A percentile compares a stretch with the other conserved stretches of the same genome.
Evolutionary conservation across 2,797 vertebrate genomes (phyloP).

Genomic region (Carcharodon carcharias): DNA sequence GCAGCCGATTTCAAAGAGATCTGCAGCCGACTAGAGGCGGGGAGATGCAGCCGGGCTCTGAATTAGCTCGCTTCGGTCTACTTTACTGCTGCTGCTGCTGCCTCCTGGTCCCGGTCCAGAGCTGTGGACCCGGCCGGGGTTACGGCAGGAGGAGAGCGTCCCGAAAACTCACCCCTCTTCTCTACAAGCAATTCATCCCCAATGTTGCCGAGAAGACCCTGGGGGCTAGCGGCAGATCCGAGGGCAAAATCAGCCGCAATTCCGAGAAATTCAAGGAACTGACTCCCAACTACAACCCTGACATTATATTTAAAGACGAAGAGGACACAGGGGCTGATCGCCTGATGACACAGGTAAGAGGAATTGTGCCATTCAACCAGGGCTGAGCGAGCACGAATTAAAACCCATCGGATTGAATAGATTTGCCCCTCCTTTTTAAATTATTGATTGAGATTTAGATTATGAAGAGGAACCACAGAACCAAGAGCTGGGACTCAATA

Average conservation of each 20-base stretch:
- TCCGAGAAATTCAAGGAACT: slow-evolving; percentile 86
- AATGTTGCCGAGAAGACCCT: slow-evolving; percentile 87
- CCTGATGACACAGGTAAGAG: slow-evolving; percentile 89
- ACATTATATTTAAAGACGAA: slow-evolving; percentile 95
- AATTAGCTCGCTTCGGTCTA: slow-evolving; percentile 58
- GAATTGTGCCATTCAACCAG: background rate
- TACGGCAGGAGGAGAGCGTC: slow-evolving; percentile 69
- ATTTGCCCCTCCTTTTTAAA: background rate
- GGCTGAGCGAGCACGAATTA: background rate
- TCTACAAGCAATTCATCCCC: slow-evolving; percentile 88
- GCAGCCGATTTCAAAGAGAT: slow-evolving; percentile 24
- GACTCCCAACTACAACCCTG: slow-evolving; percentile 92
- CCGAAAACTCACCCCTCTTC: slow-evolving; percentile 78
- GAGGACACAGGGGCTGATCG: slow-evolving; percentile 90
- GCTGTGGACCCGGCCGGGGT: slow-evolving; percentile 81
- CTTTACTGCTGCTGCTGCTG: slow-evolving; percentile 61
- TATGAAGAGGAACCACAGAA: background rate
- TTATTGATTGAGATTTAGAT: background rate
- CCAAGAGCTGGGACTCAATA: background rate
- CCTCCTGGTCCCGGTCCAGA: slow-evolving; percentile 56
- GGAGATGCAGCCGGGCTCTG: slow-evolving; percentile 57
- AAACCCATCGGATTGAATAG: background rate
- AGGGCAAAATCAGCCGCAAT: slow-evolving; percentile 79
- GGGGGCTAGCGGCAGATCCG: slow-evolving; percentile 84
- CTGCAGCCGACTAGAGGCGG: slow-evolving; percentile 25